phyloP scores from a whole-genome alignment of 2,113 vertebrate genomes.

The Dipodomys stephensi region DNA sequence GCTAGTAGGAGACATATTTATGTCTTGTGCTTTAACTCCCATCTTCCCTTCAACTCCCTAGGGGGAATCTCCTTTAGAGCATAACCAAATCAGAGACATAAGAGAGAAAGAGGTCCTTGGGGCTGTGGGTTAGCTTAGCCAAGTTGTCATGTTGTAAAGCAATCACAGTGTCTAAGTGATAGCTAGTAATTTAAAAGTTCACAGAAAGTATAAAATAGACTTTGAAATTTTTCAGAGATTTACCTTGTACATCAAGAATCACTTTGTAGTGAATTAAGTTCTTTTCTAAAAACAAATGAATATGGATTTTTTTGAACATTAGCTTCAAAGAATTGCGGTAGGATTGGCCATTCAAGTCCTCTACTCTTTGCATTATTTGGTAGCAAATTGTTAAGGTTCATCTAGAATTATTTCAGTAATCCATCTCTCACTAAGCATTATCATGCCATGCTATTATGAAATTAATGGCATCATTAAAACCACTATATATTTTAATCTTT shows the following conservation, averaged over 20 bases:
- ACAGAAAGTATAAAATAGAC: neutral
- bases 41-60: rapidly evolving
- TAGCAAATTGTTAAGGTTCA: neutral
- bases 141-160: rapidly evolving
- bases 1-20: neutral
- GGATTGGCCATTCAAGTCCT: neutral
- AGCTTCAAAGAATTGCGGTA: neutral
- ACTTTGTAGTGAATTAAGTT: neutral
- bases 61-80: neutral
- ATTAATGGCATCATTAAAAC: neutral
- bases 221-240: neutral
- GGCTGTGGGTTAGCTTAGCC: rapidly evolving
- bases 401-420: neutral
- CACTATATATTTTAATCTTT: neutral
- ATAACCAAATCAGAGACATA: neutral
- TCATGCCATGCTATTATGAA: neutral
- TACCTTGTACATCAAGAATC: neutral
- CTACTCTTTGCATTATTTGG: neutral
- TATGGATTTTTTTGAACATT: neutral
- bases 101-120: neutral
- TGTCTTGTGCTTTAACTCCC: neutral
- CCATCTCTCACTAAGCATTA: neutral
- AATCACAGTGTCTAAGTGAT: rapidly evolving
- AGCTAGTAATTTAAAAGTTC: neutral
- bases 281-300: neutral